Evolutionary conservation across 2,888 invertebrate species (phyloP), one percentile per base, ranked within the genome.

Genomic region (Allolobophora icterica): DNA sequence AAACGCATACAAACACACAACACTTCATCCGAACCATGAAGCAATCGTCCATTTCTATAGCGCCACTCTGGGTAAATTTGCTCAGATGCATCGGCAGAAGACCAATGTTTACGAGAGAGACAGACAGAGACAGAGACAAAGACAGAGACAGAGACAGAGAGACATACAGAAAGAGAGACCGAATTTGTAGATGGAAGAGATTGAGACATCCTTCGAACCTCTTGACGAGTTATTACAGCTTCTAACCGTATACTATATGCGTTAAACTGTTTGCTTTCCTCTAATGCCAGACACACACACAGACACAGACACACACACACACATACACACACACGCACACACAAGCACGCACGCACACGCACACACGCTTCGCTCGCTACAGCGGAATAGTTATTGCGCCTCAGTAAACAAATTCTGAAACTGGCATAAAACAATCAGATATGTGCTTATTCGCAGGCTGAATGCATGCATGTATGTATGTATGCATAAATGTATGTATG

Each of bases 1-100:
- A 34, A 91, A 91, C 90, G 34, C 42, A 19, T 24, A 84, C 30
- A 30, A n/a, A 91, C 71, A 89, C 30, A 90, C 89, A 45, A 4
- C 38, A 38, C 30, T 24, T 52, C 71, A n/a, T 71, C 71, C 8
- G n/a, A 71, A 71, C 71, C n/a, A 13, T n/a, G 30, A 11, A 13
- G 30, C 71, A 71, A n/a, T 71, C 71, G 71, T n/a, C 30, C 5
- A 71, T 71, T 71, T 71, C 71, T 71, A 71, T 71, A 71, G 71
- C 71, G 8, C 71, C 30, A n/a, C n/a, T n/a, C 8, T 71, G 11
- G n/a, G 71, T n/a, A 71, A 71, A 71, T 71, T 71, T 71, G 71
- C n/a, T 71, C 71, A 71, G 71, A 71, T 8, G 71, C n/a, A n/a
- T n/a, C 11, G 30, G 52, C 52, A 52, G 30, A 71, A 30, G 71